phyloP scores from a whole-genome alignment of 2,888 invertebrate species.

The Odontocolon sp. region DNA sequence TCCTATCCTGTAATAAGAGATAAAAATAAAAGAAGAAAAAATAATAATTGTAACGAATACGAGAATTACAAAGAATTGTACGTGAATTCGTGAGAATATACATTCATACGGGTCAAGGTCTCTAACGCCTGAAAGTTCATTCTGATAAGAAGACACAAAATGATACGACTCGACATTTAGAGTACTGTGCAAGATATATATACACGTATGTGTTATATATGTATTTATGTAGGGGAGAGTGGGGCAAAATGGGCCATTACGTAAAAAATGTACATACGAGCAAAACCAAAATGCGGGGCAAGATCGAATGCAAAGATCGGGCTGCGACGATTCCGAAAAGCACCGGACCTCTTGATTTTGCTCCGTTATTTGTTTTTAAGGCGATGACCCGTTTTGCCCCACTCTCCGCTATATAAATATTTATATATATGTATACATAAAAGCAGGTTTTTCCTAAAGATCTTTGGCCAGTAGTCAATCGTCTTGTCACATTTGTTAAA shows the following conservation, averaged over 20 bases:
- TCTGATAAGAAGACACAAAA: conserved; percentile 32
- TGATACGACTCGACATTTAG: neutral
- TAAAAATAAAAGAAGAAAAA: neutral
- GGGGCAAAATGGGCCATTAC: too few species aligned
- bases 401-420: too few species aligned
- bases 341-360: too few species aligned
- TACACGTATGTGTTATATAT: too few species aligned
- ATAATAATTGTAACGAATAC: neutral
- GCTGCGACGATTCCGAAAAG: too few species aligned
- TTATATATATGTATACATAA: too few species aligned
- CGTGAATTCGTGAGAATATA: neutral
- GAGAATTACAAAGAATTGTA: neutral
- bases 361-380: too few species aligned
- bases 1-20: too few species aligned
- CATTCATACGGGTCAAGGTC: conserved; percentile 31
- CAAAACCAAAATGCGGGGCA: too few species aligned
- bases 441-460: conserved; percentile 3
- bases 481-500: neutral
- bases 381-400: too few species aligned
- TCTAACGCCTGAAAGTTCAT: conserved; percentile 5
- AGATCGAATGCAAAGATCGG: too few species aligned
- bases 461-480: neutral
- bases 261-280: neutral
- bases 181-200: neutral
- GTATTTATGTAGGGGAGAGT: too few species aligned